Base-by-base conservation (phyloP, 2,888 invertebrate species). In the Drosophila diplacantha region DNA sequence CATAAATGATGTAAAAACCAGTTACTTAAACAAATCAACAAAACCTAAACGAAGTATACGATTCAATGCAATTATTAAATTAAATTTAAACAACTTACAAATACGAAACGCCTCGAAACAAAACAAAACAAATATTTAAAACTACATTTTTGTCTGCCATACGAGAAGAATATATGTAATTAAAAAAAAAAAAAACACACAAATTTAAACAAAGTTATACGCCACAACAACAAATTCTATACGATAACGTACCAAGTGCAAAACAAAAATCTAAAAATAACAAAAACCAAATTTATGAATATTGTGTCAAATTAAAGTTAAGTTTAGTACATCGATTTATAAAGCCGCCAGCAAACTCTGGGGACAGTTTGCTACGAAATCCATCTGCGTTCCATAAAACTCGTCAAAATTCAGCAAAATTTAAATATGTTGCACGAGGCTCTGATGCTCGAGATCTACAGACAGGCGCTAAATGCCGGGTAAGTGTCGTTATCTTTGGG, bases 391-490 rank as follows among this genome's bases (percentile, higher is more conserved):
- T 54, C 32, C 26, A 32, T 39, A 32, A 31, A 66, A 60, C 34
- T n/a, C 78, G 49, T 75, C 82, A 83, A 83, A 81, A 85, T 79
- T 79, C 84, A 84, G 52, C 81, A 84, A 83, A 85, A 85, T 54
- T 71, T 81, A 31, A 85, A 86, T 81, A 87, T 87, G 87, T 81
- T 87, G 74, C 87, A 87, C 84, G 87, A 87, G 83, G 87, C 87
- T 62, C 69, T 87, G 73, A 87, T 87, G 87, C 82, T 87, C 66
- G 87, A 87, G 75, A 87, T 87, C 73, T 87, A 87, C 85, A 86
- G 87, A 81, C 87, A 87, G 84, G 87, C 87, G 74, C 77, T 87
- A 32, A 87, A 87, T 78, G 87, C 87, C 75, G 87, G 87, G 87
- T 87, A 83, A 87, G 87, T 73, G 56, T 9, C 11, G 1, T 4